These are phyloP conservation scores for Drosophila testacea DNA, from an alignment of 2,888 invertebrate genomes.

Conservation along the genomic window DNA sequence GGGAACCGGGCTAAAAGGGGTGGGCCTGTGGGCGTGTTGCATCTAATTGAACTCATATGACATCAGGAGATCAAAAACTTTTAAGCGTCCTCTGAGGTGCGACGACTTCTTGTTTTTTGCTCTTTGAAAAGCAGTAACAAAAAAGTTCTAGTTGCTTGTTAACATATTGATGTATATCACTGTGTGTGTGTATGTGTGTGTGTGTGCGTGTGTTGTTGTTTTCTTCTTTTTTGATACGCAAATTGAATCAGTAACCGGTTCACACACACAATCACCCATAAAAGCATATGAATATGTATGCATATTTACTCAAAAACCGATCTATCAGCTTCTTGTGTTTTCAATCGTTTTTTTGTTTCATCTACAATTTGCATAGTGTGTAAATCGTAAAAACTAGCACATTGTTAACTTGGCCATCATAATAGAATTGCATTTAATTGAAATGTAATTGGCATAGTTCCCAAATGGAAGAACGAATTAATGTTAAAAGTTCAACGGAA, in stretches of 20 bases:
- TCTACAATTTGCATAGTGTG: constrained; percentile 32
- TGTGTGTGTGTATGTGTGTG: constrained; percentile 20
- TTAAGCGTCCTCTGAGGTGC: constrained; percentile 17
- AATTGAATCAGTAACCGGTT: constrained; percentile 71
- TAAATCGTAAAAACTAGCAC: not conserved
- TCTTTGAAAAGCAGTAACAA: constrained; percentile 7
- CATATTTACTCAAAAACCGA: constrained; percentile 36
- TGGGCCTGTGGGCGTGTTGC: constrained; percentile 28
- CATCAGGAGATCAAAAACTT: constrained; percentile 58
- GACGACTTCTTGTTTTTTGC: constrained; percentile 31
- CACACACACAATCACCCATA: not conserved
- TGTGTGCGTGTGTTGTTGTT: constrained; percentile 20
- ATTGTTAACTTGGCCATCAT: constrained; percentile 10
- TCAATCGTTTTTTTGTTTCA: constrained; percentile 5
- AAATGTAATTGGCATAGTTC: constrained; percentile 57
- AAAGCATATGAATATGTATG: constrained; percentile 21
- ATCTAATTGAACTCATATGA: constrained; percentile 74
- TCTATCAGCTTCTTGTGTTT: constrained; percentile 38
- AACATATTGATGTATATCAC: constrained; percentile 34
- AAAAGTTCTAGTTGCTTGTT: constrained; percentile 43
- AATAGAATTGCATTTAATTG: constrained; percentile 31
- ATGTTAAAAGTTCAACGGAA: constrained; percentile 48
- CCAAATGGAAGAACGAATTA: constrained; percentile 41
- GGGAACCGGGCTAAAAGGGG: not conserved
- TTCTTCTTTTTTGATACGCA: constrained; percentile 41